These are phyloP conservation scores for Pantala flavescens DNA, from an alignment of 1,140 invertebrate genomes.

Conservation along the genomic window DNA sequence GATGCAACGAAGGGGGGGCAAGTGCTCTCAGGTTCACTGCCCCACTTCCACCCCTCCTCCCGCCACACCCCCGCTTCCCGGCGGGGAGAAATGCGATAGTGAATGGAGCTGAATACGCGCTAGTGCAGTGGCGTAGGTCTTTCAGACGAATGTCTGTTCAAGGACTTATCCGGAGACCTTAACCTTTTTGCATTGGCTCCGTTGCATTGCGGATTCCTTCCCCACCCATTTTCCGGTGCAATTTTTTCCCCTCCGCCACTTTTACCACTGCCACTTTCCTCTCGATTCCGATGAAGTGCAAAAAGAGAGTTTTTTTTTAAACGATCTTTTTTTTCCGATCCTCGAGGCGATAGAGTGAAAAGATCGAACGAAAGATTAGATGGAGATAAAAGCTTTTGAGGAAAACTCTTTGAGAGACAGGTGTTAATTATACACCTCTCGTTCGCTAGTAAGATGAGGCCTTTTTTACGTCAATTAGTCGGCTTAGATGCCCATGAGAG, in stretches of 20 bases:
- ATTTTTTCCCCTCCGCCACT: background rate
- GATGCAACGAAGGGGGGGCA: background rate
- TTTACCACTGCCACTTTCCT: background rate
- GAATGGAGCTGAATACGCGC: background rate
- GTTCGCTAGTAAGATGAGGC: too few species aligned
- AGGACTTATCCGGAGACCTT: background rate
- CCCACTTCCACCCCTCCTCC: background rate
- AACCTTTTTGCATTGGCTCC: slow-evolving; percentile 5
- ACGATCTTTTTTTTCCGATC: too few species aligned
- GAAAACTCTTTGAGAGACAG: too few species aligned
- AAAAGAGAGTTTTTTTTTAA: too few species aligned
- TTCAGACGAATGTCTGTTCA: background rate
- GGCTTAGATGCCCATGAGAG: too few species aligned
- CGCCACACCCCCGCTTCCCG: background rate
- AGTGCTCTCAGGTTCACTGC: background rate
- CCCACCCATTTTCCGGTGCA: background rate
- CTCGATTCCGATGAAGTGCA: too few species aligned
- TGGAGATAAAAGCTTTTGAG: too few species aligned
- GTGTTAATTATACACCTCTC: too few species aligned
- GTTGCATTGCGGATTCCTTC: background rate
- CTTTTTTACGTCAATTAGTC: too few species aligned
- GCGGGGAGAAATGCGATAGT: background rate
- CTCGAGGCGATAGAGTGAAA: too few species aligned
- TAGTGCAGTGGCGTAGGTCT: background rate
- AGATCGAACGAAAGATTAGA: too few species aligned